Evolutionary conservation across 2,113 vertebrate species (phyloP).

Genomic region (Cyprichromis sp.): DNA sequence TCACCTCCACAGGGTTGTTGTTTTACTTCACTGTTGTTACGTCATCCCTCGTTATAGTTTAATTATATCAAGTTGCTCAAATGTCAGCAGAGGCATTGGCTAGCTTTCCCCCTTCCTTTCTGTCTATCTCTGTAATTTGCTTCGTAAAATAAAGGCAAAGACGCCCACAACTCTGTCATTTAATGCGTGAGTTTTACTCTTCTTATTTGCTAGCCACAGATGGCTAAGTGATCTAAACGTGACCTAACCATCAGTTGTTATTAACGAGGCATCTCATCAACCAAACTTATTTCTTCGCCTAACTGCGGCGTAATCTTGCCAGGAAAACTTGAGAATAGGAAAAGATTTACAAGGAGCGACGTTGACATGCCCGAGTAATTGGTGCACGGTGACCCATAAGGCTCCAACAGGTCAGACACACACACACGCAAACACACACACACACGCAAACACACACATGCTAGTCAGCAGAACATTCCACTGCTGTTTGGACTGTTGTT

Average conservation of each 20-base stretch:
- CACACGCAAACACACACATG: conserved; percentile 33
- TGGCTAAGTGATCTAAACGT: conserved; percentile 37
- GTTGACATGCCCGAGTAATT: conserved; percentile 16
- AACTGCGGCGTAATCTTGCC: conserved; percentile 16
- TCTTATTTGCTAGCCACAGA: conserved; percentile 22
- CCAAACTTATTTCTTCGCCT: conserved; percentile 9
- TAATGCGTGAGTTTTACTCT: not conserved
- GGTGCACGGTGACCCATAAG: conserved; percentile 22
- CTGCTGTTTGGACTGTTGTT: conserved; percentile 65
- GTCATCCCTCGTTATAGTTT: not conserved
- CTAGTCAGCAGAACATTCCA: conserved; percentile 61
- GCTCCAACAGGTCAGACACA: conserved; percentile 9
- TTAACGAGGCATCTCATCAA: conserved; percentile 48
- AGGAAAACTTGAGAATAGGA: conserved; percentile 24
- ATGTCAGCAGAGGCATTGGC: not conserved
- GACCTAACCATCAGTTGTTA: conserved; percentile 29
- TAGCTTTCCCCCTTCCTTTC: not conserved
- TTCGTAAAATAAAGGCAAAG: not conserved
- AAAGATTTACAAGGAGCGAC: conserved; percentile 19
- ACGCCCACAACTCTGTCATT: not conserved
- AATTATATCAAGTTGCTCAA: not conserved
- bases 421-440: conserved; percentile 31
- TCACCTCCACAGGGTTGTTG: not conserved
- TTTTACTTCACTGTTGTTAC: not conserved
- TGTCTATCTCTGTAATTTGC: not conserved